Base-by-base conservation (phyloP, 2,888 invertebrate species). In the Amphiduros pacificus region DNA sequence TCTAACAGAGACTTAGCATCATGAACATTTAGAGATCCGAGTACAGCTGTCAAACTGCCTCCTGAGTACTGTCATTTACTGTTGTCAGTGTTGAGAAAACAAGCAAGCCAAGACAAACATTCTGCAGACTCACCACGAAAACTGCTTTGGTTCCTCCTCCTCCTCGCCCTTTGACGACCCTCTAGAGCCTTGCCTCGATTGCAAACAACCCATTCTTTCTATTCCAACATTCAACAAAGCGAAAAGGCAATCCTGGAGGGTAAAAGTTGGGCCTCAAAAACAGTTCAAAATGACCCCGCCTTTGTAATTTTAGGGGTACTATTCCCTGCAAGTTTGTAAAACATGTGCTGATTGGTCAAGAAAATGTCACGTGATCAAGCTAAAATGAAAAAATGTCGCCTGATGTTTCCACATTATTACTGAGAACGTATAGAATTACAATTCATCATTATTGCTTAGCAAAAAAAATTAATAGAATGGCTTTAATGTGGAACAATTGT, bases 211-310 rank as follows among this genome's bases (percentile, higher is more conserved):
- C 58, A 58, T 58, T 20, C 22, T 51, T 58, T 49, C 20, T 51
- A 50, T 50, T 5, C 49, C 22, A 32, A 31, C 24, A 49, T 50
- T 58, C 51, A 22, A 51, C 11, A 31, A 26, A 22, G 20, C 14
- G 26, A 22, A 28, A 24, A 20, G 22, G 20, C 31, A 24, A 22
- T 24, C n/a, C 32, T 24, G n/a, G 31, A 28, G 50, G 32, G 41
- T 29, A 58, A 32, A 58, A 27, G n/a, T 24, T 27, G n/a, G n/a
- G 26, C 4, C 36, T 41, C 2, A 29, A 36, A 41, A 11, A 2
- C 55, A 27, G 48, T 56, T 56, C 48, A 56, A 56, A 56, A 41
- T 48, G 56, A 48, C 56, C 56, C 56, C 56, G 56, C 56, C 56
- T 56, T 48, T 56, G 56, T 26, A 56, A 55, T 27, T 56, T 56